phyloP scores from a whole-genome alignment of 2,113 vertebrate genomes.

The Tetraodon nigroviridis region DNA sequence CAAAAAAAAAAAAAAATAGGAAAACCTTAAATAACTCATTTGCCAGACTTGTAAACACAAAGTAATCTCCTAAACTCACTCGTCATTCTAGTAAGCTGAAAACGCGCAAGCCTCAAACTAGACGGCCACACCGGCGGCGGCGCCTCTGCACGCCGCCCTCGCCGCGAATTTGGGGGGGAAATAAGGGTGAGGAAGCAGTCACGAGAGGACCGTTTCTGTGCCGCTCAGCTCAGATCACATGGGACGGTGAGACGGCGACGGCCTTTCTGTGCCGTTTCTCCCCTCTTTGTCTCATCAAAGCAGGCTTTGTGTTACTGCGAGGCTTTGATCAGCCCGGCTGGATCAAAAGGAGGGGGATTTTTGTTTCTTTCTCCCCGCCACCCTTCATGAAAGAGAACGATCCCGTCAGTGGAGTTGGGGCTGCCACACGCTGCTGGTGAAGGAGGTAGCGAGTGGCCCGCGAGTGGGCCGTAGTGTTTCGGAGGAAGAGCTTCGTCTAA shows the following conservation, averaged over 20 bases:
- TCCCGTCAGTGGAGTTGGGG: neutral
- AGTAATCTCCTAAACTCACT: neutral
- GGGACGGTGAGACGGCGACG: neutral
- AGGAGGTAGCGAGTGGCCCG: neutral
- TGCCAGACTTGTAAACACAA: constrained; percentile 29
- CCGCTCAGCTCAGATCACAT: constrained; percentile 19
- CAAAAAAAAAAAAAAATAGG: neutral
- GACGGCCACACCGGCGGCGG: constrained; percentile 7
- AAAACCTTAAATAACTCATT: neutral
- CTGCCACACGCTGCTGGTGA: neutral
- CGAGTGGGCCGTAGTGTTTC: no score
- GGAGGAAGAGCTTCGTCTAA: constrained; percentile 1
- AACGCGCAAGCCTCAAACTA: constrained; percentile 22
- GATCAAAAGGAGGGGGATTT: no score
- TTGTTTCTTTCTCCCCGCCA: neutral
- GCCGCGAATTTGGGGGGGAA: neutral
- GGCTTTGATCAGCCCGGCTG: neutral
- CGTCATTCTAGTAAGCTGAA: constrained; percentile 6
- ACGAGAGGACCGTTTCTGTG: constrained; percentile 16
- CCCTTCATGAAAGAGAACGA: neutral
- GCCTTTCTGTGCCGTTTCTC: constrained; percentile 3
- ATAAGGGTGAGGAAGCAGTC: constrained; percentile 33
- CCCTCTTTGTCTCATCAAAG: constrained; percentile 26
- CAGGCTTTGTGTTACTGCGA: constrained; percentile 13
- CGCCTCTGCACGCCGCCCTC: constrained; percentile 15